Percentiles rank a stretch among this genome's conserved stretches.
phyloP scores from a whole-genome alignment of 2,797 vertebrate species.

The Cirrhinus molitorella region DNA sequence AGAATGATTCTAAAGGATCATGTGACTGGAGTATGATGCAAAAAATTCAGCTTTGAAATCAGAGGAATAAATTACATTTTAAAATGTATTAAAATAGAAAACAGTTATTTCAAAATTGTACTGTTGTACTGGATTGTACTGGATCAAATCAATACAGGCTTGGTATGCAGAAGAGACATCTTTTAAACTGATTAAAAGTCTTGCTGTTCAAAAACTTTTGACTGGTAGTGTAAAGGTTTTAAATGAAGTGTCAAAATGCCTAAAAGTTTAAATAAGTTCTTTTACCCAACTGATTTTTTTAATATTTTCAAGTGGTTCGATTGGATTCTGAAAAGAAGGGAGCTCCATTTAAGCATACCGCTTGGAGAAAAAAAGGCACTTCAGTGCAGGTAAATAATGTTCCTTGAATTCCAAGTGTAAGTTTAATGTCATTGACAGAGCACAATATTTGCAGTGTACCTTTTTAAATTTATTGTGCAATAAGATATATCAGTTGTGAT shows the following conservation, averaged over 20 bases:
- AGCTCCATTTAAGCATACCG: conserved; percentile 61
- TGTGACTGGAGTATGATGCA: no score
- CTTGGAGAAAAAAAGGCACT: conserved; percentile 36
- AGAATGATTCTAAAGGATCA: no score
- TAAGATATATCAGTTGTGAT: not conserved
- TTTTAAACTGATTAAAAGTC: no score
- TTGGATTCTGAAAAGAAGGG: conserved; percentile 55
- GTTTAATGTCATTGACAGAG: not conserved
- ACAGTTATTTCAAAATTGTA: no score
- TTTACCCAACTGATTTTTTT: not conserved
- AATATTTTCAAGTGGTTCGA: conserved; percentile 58
- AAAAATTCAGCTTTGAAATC: no score
- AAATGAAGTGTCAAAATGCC: not conserved
- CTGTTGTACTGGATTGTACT: no score
- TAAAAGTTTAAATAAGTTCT: not conserved
- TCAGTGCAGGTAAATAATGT: conserved; percentile 64
- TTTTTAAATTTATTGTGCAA: not conserved
- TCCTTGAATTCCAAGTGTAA: not conserved
- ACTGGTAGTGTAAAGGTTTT: not conserved
- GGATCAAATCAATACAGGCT: no score
- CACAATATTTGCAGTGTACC: not conserved
- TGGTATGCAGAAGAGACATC: no score
- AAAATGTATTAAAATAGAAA: no score
- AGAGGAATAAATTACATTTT: no score
- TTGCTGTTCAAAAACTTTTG: no score